A percentile compares a stretch with the other conserved stretches of the same genome.
Evolutionary conservation across 2,888 invertebrate species (phyloP).

Genomic region (Leptopilina syphax): DNA sequence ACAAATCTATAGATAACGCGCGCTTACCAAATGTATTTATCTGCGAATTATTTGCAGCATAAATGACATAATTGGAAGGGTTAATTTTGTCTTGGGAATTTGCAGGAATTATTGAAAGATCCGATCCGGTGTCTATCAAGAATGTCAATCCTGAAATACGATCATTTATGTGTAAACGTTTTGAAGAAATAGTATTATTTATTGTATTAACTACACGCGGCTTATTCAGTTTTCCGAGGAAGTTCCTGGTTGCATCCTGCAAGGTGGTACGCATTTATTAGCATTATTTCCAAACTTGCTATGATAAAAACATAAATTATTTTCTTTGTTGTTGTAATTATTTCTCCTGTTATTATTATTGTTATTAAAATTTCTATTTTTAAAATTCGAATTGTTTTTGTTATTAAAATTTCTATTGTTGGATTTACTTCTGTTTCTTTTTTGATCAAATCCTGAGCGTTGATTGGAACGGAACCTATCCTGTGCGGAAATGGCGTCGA

Average conservation of each 20-base stretch:
- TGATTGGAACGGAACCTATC: not conserved
- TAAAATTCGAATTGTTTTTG: not conserved
- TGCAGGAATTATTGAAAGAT: too few relatives aligned
- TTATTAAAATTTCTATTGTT: not conserved
- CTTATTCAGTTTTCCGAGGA: too few relatives aligned
- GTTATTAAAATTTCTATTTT: not conserved
- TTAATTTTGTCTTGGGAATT: too few relatives aligned
- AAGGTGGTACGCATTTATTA: not conserved
- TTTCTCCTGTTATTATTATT: not conserved
- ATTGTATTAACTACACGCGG: too few relatives aligned
- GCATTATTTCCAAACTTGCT: not conserved
- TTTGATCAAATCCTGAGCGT: not conserved
- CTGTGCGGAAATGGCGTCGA: not conserved
- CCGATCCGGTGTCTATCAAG: too few relatives aligned
- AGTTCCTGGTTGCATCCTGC: not conserved
- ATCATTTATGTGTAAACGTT: not conserved
- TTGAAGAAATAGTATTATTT: not conserved
- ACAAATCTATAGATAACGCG: too few relatives aligned
- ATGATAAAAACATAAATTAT: not conserved
- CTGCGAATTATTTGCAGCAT: too few relatives aligned
- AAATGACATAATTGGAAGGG: too few relatives aligned
- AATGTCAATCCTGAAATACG: not conserved
- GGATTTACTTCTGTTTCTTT: not conserved
- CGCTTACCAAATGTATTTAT: too few relatives aligned
- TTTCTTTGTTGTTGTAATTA: not conserved